Percentiles rank a stretch among this genome's conserved stretches.
Conservation (phyloP, 2,113 vertebrate genomes). For the Sisor rabdophorus region DNA sequence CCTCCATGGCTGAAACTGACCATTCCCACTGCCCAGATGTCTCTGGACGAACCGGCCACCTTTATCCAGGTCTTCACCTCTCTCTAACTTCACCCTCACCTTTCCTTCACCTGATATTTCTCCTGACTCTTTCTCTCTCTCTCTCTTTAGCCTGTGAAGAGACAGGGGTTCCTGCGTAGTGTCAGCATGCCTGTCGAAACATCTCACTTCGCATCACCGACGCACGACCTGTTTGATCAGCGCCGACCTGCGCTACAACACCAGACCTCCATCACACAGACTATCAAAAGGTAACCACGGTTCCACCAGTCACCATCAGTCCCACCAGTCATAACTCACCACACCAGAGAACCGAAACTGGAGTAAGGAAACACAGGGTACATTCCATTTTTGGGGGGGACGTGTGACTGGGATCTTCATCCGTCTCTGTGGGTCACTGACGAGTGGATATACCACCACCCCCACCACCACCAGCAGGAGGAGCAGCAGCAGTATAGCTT, state of each 20-base stretch:
- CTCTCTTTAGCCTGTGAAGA: conserved; percentile 72
- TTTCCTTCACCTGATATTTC: conserved; percentile 2
- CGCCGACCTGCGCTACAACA: conserved; percentile 79
- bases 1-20: conserved; percentile 93
- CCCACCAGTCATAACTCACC: too few species aligned
- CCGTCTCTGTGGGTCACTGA: too few species aligned
- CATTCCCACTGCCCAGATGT: conserved; percentile 74
- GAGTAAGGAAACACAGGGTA: too few species aligned
- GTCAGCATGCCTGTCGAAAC: conserved; percentile 91
- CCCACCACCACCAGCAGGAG: too few species aligned
- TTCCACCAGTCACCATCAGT: too few species aligned
- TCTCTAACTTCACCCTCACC: not conserved
- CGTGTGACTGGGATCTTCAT: too few species aligned
- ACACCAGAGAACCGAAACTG: too few species aligned
- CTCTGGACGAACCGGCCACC: conserved; percentile 76
- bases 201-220: conserved; percentile 75
- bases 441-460: too few species aligned
- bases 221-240: conserved; percentile 67
- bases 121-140: not conserved
- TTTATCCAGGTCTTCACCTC: conserved; percentile 73
- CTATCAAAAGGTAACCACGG: conserved; percentile 85
- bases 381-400: too few species aligned
- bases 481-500: too few species aligned
- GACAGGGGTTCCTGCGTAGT: conserved; percentile 85
- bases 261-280: conserved; percentile 95